Percentiles rank a stretch among this genome's conserved stretches.
phyloP scores from a whole-genome alignment of 53 echinoderm and acorn worm genomes.

The Stichopus horrens region DNA sequence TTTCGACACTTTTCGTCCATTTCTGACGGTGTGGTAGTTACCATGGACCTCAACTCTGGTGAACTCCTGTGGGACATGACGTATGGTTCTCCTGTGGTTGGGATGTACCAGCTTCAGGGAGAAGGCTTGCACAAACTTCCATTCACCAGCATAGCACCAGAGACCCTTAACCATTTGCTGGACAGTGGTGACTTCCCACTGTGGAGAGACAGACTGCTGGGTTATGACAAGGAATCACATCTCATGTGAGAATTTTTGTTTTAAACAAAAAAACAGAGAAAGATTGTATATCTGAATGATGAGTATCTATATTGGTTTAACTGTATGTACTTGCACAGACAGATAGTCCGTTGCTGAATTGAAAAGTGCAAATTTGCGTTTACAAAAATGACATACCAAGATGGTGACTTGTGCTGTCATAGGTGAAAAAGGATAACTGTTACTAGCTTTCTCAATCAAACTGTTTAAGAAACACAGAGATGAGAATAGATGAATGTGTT shows the following conservation, averaged over 20 bases:
- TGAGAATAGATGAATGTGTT: too few species aligned
- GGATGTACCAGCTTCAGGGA: slow-evolving; percentile 74
- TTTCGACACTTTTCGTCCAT: slow-evolving; percentile 87
- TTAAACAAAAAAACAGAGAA: background rate
- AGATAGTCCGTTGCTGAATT: too few species aligned
- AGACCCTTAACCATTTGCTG: slow-evolving; percentile 78
- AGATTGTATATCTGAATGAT: background rate
- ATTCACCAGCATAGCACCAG: slow-evolving; percentile 70
- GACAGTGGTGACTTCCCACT: slow-evolving; percentile 72
- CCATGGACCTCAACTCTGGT: slow-evolving; percentile 75
- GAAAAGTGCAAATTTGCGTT: too few species aligned
- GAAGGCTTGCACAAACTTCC: slow-evolving; percentile 82
- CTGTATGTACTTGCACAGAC: too few species aligned
- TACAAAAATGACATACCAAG: too few species aligned
- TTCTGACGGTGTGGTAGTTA: slow-evolving; percentile 82
- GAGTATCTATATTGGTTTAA: background rate
- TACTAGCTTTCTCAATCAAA: too few species aligned
- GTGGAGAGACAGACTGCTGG: slow-evolving; percentile 87
- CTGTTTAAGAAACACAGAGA: too few species aligned
- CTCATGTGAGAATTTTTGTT: slow-evolving; percentile 50
- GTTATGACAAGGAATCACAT: slow-evolving; percentile 59
- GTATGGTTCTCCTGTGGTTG: slow-evolving; percentile 96
- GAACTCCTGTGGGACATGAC: slow-evolving; percentile 88
- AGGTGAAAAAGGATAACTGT: too few species aligned
- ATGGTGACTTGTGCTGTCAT: too few species aligned